Evolutionary conservation across 2,113 vertebrate genomes (phyloP).

Genomic region (Dermatemys mawii): DNA sequence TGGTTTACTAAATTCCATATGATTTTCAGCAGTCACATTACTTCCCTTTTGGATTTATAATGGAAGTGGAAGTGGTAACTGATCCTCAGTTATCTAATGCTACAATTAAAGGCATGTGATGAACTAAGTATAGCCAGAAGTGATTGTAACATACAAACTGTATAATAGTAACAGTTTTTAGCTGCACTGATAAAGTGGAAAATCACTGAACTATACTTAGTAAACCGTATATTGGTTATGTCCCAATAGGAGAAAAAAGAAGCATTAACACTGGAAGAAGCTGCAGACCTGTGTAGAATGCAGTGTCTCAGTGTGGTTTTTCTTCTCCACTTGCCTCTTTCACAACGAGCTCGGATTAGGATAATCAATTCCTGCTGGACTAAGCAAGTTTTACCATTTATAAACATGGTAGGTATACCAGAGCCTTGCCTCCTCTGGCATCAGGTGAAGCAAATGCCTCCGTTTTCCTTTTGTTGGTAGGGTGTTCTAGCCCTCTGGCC

Average conservation of each 20-base stretch:
- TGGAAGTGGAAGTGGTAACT: background rate
- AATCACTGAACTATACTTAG: background rate
- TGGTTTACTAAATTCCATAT: background rate
- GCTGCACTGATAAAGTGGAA: background rate
- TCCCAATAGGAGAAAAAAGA: slow-evolving; percentile 42
- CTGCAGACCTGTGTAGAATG: slow-evolving; percentile 58
- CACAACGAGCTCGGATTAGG: slow-evolving; percentile 49
- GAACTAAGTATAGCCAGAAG: background rate
- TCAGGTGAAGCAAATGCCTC: background rate
- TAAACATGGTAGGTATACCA: slow-evolving; percentile 39
- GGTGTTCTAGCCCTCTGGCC: background rate
- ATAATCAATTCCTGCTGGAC: slow-evolving; percentile 25
- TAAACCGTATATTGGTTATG: background rate
- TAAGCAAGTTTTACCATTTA: slow-evolving; percentile 15
- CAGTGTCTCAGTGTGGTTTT: slow-evolving; percentile 55
- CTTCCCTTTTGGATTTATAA: background rate
- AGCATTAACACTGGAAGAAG: slow-evolving; percentile 2
- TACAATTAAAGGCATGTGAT: background rate
- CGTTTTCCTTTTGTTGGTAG: background rate
- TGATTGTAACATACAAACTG: background rate
- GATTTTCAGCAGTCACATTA: background rate
- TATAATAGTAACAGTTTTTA: background rate
- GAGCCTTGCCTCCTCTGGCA: background rate
- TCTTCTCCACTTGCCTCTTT: slow-evolving; percentile 55
- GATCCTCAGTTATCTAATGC: background rate